These are phyloP conservation scores for Willowsia nigromaculata DNA, from an alignment of 2,888 invertebrate species.

Conservation along the genomic window DNA sequence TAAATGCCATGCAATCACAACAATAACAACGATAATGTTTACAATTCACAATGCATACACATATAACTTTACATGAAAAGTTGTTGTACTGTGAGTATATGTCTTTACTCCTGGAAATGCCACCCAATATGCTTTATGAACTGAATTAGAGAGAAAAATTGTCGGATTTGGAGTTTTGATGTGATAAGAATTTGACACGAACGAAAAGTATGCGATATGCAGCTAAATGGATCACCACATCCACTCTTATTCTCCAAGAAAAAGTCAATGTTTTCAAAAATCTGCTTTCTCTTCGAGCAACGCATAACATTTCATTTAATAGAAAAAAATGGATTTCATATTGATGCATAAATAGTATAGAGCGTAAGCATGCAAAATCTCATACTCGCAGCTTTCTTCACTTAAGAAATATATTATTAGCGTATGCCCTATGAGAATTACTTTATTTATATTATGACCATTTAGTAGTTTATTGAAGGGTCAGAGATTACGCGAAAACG, in stretches of 20 bases:
- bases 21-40: not conserved
- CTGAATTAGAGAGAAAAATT: not conserved
- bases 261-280: slow-evolving; percentile 12
- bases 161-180: not conserved
- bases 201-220: not conserved
- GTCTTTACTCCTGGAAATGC: too few relatives aligned
- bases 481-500: too few relatives aligned
- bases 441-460: too few relatives aligned
- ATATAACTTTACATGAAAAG: not conserved
- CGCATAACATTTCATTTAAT: not conserved
- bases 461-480: too few relatives aligned
- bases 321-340: too few relatives aligned
- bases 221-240: not conserved
- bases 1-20: not conserved
- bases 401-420: too few relatives aligned
- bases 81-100: not conserved
- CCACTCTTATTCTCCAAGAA: not conserved
- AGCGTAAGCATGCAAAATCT: too few relatives aligned
- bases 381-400: too few relatives aligned
- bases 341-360: too few relatives aligned
- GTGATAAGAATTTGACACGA: slow-evolving; percentile 18
- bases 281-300: not conserved
- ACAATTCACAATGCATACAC: not conserved
- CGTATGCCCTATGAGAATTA: too few relatives aligned
- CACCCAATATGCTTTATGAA: not conserved